A percentile compares a stretch with the other conserved stretches of the same genome.
Evolutionary conservation across 2,888 invertebrate species (phyloP).

Genomic region (Zhuqinia jingwanae): DNA sequence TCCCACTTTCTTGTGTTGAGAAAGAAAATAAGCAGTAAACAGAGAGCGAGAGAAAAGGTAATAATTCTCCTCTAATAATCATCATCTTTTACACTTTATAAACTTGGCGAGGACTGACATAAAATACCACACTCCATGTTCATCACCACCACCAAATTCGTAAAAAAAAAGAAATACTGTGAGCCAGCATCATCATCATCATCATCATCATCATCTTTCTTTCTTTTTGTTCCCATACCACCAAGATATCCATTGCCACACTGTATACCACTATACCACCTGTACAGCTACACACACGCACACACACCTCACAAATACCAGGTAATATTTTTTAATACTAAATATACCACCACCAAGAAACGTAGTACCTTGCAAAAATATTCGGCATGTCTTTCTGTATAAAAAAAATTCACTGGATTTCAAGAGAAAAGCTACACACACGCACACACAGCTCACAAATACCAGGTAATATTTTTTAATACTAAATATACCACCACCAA

Average conservation of each 20-base stretch:
- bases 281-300: slow-evolving; percentile 8
- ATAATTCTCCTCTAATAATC: slow-evolving; percentile 10
- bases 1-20: no score
- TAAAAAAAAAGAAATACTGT: background rate
- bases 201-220: slow-evolving; percentile 30
- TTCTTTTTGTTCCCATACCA: background rate
- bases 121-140: background rate
- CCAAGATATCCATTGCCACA: background rate
- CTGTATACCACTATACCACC: background rate
- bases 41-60: background rate
- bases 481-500: no score
- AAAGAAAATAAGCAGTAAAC: no score
- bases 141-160: background rate
- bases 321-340: no score
- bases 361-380: background rate
- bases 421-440: slow-evolving; percentile 1
- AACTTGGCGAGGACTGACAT: no score
- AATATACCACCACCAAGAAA: no score
- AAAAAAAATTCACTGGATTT: background rate
- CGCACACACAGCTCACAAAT: background rate
- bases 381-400: background rate
- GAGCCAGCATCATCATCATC: no score
- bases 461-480: no score
- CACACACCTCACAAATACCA: background rate
- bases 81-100: slow-evolving; percentile 13